Percentiles rank a stretch among this genome's conserved stretches.
Conservation (phyloP, 2,797 vertebrate species). For the Pelochelys cantorii region DNA sequence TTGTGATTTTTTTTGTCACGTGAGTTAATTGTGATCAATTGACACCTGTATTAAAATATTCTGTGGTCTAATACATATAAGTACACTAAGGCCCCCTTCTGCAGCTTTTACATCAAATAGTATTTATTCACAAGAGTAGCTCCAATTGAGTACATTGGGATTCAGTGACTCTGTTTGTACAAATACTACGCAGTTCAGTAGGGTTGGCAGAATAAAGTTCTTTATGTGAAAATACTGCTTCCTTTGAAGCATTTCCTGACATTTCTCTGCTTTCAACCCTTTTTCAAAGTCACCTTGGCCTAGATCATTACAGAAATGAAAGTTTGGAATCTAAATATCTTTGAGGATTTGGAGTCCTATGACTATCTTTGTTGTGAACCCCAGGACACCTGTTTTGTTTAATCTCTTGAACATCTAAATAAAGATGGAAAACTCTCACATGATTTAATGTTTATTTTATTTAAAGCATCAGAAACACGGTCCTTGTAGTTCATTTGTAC, state of each 20-base stretch:
- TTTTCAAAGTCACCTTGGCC: background rate
- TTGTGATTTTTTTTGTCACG: no score
- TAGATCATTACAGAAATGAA: background rate
- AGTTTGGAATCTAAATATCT: background rate
- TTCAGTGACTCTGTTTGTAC: background rate
- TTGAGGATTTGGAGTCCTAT: background rate
- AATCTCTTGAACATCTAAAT: background rate
- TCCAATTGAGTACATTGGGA: background rate
- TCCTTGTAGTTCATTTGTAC: slow-evolving; percentile 77
- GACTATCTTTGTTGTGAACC: background rate
- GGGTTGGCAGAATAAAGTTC: background rate
- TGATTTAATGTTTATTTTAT: slow-evolving; percentile 81
- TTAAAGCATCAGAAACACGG: slow-evolving; percentile 85
- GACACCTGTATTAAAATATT: background rate
- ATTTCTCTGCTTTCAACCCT: background rate
- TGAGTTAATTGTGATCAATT: no score
- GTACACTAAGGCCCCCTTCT: background rate
- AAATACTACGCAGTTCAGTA: background rate
- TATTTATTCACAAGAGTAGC: background rate
- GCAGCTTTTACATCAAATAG: background rate
- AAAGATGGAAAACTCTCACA: slow-evolving; percentile 27
- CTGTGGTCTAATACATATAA: background rate
- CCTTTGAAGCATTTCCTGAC: background rate
- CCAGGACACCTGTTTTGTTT: background rate
- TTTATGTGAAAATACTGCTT: background rate